These are phyloP conservation scores for Pycnomerus fuliginosus DNA, from an alignment of 2,888 invertebrate species.

Conservation along the genomic window DNA sequence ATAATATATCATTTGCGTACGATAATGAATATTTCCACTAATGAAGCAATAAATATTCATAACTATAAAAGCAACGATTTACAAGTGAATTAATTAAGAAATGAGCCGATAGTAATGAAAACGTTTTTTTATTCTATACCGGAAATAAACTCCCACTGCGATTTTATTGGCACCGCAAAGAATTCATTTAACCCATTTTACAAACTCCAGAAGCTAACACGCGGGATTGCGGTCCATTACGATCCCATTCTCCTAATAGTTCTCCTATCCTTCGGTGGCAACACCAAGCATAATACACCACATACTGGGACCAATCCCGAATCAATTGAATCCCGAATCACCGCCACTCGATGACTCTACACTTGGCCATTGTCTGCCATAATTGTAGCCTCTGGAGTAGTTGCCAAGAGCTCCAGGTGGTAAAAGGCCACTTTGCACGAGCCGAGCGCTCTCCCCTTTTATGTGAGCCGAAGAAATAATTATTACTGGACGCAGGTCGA, in stretches of 20 bases:
- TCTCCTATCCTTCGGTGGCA: constrained; percentile 28
- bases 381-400: constrained; percentile 54
- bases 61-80: too few species aligned
- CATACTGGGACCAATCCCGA: constrained; percentile 51
- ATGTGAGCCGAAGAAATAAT: constrained; percentile 27
- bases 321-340: constrained; percentile 51
- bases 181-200: too few species aligned
- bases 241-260: constrained; percentile 11
- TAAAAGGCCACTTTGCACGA: constrained; percentile 47
- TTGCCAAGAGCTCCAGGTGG: constrained; percentile 50
- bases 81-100: too few species aligned
- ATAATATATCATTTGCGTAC: too few species aligned
- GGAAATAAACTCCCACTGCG: too few species aligned
- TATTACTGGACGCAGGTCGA: constrained; percentile 11
- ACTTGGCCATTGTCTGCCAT: constrained; percentile 49
- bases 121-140: too few species aligned
- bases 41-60: too few species aligned
- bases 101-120: too few species aligned
- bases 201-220: too few species aligned
- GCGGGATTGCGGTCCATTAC: too few species aligned
- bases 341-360: constrained; percentile 50
- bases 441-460: constrained; percentile 29
- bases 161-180: too few species aligned
- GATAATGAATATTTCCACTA: too few species aligned
- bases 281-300: constrained; percentile 46